Conservation (phyloP, 2,113 vertebrate species). For the Andinoacara biseriatus region DNA sequence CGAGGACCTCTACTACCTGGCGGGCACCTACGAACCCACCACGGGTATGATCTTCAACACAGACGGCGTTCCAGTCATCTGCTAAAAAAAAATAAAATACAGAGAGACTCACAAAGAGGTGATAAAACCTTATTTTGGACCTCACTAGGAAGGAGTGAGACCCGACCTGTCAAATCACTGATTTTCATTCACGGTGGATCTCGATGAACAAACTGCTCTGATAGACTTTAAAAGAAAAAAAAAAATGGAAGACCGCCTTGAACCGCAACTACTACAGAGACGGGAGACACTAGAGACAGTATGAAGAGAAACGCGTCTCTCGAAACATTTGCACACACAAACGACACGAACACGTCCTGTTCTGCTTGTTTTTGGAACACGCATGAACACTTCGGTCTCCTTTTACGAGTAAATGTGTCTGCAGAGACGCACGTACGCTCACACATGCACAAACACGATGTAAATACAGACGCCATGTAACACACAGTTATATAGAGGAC, state of each 20-base stretch:
- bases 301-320: conserved; percentile 48
- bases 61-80: conserved; percentile 95
- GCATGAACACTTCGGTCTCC: conserved; percentile 6
- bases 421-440: conserved; percentile 14
- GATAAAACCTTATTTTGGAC: conserved; percentile 18
- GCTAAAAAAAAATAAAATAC: conserved; percentile 77
- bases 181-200: conserved; percentile 18
- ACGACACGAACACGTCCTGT: conserved; percentile 20
- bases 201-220: not conserved
- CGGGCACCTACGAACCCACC: conserved; percentile 97
- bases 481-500: conserved; percentile 68
- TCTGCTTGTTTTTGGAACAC: conserved; percentile 9
- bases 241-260: not conserved
- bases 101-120: not conserved
- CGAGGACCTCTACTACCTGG: conserved; percentile 98
- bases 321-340: conserved; percentile 58
- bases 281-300: conserved; percentile 62
- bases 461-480: conserved; percentile 65
- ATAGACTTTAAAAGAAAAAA: conserved; percentile 6
- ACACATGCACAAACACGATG: conserved; percentile 56
- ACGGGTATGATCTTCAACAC: conserved; percentile 99
- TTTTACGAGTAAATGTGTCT: conserved; percentile 60
- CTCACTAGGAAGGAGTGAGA: not conserved
- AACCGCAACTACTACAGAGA: conserved; percentile 30
- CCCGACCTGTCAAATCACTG: conserved; percentile 34